phyloP scores from a whole-genome alignment of 2,113 vertebrate species.

The Oenanthe oenanthe region DNA sequence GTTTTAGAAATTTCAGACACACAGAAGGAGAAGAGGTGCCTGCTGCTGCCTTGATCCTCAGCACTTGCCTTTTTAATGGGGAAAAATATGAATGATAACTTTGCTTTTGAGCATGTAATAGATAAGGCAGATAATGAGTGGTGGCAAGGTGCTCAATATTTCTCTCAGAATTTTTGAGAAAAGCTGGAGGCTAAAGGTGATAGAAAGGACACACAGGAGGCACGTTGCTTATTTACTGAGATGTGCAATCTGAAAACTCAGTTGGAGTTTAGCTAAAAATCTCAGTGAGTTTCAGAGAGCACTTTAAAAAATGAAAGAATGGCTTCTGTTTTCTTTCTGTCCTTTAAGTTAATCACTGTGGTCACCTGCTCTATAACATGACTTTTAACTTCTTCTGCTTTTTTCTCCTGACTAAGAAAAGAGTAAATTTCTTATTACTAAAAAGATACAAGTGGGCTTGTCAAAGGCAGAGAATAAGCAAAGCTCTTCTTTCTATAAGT shows the following conservation, averaged over 20 bases:
- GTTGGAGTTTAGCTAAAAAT: neutral
- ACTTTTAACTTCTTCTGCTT: neutral
- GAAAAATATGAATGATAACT: neutral
- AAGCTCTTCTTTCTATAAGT: neutral
- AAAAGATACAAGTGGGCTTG: neutral
- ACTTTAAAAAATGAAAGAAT: neutral
- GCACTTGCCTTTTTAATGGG: neutral
- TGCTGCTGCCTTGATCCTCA: neutral
- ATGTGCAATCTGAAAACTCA: neutral
- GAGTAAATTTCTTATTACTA: neutral
- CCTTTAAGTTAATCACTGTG: neutral
- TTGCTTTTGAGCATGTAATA: neutral
- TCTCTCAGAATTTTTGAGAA: neutral
- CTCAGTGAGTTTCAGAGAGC: neutral
- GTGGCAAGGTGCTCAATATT: neutral
- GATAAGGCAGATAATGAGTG: neutral
- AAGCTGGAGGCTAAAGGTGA: neutral
- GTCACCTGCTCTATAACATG: neutral
- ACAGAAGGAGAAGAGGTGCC: neutral
- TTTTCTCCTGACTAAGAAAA: neutral
- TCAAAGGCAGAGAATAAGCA: neutral
- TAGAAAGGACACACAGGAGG: neutral
- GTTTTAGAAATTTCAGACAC: neutral
- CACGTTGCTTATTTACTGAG: neutral
- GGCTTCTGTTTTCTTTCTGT: neutral